These are phyloP conservation scores for Genyomyrus donnyi DNA, from an alignment of 2,113 vertebrate genomes.

Conservation along the genomic window DNA sequence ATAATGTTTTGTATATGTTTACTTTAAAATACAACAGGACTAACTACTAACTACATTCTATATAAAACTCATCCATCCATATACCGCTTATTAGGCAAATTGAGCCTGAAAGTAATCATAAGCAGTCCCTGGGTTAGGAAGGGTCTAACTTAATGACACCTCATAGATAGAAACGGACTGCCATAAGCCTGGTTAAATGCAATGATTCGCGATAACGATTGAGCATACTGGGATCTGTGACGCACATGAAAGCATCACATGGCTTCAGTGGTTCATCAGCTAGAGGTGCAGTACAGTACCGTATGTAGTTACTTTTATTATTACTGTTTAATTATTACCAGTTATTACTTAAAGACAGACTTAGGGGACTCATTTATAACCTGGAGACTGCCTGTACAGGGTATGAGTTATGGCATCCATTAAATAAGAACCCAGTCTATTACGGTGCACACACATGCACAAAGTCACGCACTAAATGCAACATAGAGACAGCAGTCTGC, in stretches of 20 bases:
- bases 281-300: neutral
- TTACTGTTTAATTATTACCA: neutral
- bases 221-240: neutral
- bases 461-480: neutral
- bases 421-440: neutral
- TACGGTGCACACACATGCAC: neutral
- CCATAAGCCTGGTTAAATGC: neutral
- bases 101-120: neutral
- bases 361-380: neutral
- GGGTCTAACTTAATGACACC: neutral
- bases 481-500: neutral
- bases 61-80: neutral
- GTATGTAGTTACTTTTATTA: neutral
- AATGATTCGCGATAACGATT: neutral
- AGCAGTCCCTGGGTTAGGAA: neutral
- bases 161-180: neutral
- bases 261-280: neutral
- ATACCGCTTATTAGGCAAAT: neutral
- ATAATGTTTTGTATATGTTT: neutral
- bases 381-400: neutral
- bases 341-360: neutral
- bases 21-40: neutral
- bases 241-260: neutral
- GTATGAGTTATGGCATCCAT: neutral
- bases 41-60: neutral